phyloP scores from a whole-genome alignment of 1,140 invertebrate species.

The Amphibalanus amphitrite region DNA sequence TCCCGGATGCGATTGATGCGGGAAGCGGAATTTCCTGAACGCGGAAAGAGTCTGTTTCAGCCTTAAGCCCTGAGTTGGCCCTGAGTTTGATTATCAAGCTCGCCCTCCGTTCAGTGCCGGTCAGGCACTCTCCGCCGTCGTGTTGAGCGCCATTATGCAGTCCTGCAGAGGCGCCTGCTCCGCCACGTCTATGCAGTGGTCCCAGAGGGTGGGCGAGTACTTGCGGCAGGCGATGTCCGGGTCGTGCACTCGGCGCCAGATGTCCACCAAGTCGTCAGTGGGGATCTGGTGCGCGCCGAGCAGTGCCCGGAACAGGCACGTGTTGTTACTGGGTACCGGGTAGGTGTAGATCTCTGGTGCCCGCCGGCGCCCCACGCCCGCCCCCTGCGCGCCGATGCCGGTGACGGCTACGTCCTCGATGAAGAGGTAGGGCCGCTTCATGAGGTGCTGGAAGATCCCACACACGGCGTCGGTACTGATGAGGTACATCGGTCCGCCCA shows the following conservation, averaged over 20 bases:
- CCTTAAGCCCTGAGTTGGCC: no score
- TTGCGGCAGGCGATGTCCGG: background rate
- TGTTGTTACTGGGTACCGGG: background rate
- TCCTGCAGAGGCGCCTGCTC: no score
- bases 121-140: no score
- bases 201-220: background rate
- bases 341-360: background rate
- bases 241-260: background rate
- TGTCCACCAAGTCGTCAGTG: background rate
- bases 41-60: no score
- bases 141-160: no score
- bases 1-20: no score
- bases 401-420: slow-evolving; percentile 81
- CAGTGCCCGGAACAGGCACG: background rate
- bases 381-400: slow-evolving; percentile 57
- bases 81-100: no score
- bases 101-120: no score
- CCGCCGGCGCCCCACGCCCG: slow-evolving; percentile 35
- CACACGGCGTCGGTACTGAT: slow-evolving; percentile 46
- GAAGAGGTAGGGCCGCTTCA: slow-evolving; percentile 54
- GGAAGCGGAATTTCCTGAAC: no score
- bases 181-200: background rate
- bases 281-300: background rate
- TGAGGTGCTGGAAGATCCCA: slow-evolving; percentile 45
- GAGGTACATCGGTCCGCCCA: slow-evolving; percentile 70